Conservation (phyloP, 1,140 invertebrate genomes). For the Dermatophagoides farinae region DNA sequence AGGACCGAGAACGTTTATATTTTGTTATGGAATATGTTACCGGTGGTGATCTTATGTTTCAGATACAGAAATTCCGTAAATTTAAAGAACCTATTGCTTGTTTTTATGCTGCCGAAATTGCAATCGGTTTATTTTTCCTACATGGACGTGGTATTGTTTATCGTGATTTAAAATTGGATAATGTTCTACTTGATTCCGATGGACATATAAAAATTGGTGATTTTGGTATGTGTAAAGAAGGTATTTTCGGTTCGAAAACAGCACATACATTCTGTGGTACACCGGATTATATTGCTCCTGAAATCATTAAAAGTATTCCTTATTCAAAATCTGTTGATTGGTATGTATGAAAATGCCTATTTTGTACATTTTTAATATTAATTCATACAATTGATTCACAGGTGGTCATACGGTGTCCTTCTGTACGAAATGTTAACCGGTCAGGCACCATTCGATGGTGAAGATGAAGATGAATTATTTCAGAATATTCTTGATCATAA, state of each 20-base stretch:
- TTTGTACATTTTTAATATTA: background rate
- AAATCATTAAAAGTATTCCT: conserved; percentile 34
- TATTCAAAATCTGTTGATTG: conserved; percentile 53
- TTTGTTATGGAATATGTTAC: conserved; percentile 99
- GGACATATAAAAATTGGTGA: conserved; percentile 96
- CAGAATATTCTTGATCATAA: conserved; percentile 95
- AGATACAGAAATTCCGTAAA: conserved; percentile 97
- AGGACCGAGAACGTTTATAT: conserved; percentile 97
- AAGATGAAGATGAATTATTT: conserved; percentile 98
- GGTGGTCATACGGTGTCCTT: conserved; percentile 94
- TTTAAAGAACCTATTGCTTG: conserved; percentile 98
- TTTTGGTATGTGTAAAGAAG: conserved; percentile 99
- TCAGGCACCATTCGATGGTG: conserved; percentile 94
- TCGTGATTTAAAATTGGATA: conserved; percentile 91
- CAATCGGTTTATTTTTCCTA: conserved; percentile 87
- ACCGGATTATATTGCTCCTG: conserved; percentile 95
- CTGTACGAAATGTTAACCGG: conserved; percentile 97
- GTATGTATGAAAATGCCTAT: conserved; percentile 24
- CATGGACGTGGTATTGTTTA: conserved; percentile 79
- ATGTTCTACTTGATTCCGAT: conserved; percentile 88
- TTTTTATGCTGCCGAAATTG: conserved; percentile 97
- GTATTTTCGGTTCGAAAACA: conserved; percentile 34
- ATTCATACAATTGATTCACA: background rate
- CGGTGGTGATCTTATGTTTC: conserved; percentile 97
- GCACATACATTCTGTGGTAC: conserved; percentile 76